Evolutionary conservation across 2,888 invertebrate species (phyloP).

Genomic region (Himalopsyche japonica): DNA sequence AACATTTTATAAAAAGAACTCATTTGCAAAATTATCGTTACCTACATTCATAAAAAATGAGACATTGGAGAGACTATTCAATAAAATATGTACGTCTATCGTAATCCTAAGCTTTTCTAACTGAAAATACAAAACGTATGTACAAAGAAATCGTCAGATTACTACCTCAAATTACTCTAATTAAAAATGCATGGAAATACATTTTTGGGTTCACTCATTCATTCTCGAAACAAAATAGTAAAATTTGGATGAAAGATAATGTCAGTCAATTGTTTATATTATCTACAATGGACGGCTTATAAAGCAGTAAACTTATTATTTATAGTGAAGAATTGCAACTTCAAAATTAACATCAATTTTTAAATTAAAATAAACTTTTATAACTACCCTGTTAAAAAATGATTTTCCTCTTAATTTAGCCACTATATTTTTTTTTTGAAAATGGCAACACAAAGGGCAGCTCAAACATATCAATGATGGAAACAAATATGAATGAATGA

Average conservation of each 20-base stretch:
- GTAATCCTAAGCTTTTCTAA: not conserved
- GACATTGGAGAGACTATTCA: not conserved
- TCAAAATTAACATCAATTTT: not conserved
- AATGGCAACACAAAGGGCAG: not conserved
- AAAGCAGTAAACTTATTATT: not conserved
- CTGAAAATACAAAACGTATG: not conserved
- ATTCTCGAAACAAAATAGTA: not conserved
- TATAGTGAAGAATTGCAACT: too few species aligned
- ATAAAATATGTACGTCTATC: not conserved
- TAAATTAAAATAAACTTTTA: not conserved
- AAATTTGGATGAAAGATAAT: not conserved
- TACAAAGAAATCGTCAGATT: not conserved
- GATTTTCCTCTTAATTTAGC: not conserved
- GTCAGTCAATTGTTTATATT: conserved; percentile 1
- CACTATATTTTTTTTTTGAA: not conserved
- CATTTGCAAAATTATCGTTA: conserved; percentile 3
- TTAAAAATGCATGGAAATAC: not conserved
- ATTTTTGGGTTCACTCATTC: not conserved
- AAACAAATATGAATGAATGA: too few species aligned
- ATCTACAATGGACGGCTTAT: conserved; percentile 4
- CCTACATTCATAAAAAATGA: not conserved
- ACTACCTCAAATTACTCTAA: not conserved
- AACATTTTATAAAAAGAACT: conserved; percentile 29
- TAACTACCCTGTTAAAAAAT: not conserved
- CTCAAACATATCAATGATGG: too few species aligned